Conservation (phyloP, 2,113 vertebrate genomes). For the Albula glossodonta region DNA sequence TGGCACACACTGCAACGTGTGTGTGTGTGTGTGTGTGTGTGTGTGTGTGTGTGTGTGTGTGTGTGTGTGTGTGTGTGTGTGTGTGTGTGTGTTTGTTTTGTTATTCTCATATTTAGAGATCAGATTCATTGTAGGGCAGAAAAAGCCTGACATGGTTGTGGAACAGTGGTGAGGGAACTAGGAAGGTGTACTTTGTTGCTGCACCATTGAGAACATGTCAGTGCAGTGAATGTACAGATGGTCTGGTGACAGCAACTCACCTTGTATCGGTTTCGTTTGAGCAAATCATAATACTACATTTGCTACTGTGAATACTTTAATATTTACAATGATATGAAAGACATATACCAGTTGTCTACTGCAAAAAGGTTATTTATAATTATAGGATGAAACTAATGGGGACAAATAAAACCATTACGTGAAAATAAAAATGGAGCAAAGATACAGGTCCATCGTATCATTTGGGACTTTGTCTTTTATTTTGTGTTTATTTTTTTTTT, state of each 20-base stretch:
- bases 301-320: not conserved
- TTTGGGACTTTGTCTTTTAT: too few species aligned
- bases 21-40: slow-evolving; percentile 11
- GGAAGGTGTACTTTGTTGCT: not conserved
- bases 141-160: not conserved
- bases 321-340: not conserved
- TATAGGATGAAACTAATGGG: too few species aligned
- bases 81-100: not conserved
- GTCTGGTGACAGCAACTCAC: not conserved
- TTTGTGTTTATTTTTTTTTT: too few species aligned
- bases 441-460: too few species aligned
- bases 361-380: too few species aligned
- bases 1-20: not conserved
- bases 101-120: not conserved
- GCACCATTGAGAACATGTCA: not conserved
- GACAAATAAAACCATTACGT: too few species aligned
- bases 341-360: not conserved
- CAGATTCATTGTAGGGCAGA: not conserved
- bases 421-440: too few species aligned
- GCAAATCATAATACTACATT: not conserved
- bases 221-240: not conserved
- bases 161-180: not conserved
- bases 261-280: not conserved
- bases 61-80: not conserved
- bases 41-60: slow-evolving; percentile 11